Evolutionary conservation across 2,113 vertebrate genomes (phyloP), one percentile per base, ranked within the genome.

Genomic region (Tetraodon nigroviridis): DNA sequence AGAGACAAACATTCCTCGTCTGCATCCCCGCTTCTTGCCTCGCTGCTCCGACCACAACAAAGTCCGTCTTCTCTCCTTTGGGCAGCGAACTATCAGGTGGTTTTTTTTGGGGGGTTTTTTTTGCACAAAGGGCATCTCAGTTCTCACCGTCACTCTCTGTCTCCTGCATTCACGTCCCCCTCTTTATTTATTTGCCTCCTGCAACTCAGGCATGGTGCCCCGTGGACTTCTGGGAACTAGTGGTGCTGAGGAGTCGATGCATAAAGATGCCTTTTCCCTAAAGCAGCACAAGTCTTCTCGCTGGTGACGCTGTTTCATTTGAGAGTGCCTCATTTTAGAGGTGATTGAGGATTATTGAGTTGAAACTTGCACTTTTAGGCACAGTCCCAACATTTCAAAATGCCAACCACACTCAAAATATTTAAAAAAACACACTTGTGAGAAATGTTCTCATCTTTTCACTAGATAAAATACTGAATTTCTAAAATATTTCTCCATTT

Each of bases 51-150:
- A 17, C 20, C 20, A 2, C 57, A 52, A 18, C 42, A 58, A 55
- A 14, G 42, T 14, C 17, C 17, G 7, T 20, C 29, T 57, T 50
- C 62, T 63, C 42, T 67, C 51, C 51, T 59, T 57, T 52, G 46
- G 27, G 61, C 69, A 68, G 76, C 78, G 73, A 80, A 77, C 77
- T 69, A 79, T 79, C 47, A 76, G 67, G 29, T 46, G 12, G 61
- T 50, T 69, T 54, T 27, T 27, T 27, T n/a, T n/a, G n/a, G n/a
- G 67, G 40, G 41, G 11, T 61, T 50, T 69, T 54, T 73, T 55
- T 55, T 58, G 18, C 55, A 85, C 85, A 87, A 85, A 85, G 77
- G 67, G 64, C 55, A 73, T 63, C 79, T 79, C 75, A 82, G 81
- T 81, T 82, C 69, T 71, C 74, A 6, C 61, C 55, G 49, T 27